Conservation (phyloP, 2,113 vertebrate species). For the Dryoscopus gambensis region DNA sequence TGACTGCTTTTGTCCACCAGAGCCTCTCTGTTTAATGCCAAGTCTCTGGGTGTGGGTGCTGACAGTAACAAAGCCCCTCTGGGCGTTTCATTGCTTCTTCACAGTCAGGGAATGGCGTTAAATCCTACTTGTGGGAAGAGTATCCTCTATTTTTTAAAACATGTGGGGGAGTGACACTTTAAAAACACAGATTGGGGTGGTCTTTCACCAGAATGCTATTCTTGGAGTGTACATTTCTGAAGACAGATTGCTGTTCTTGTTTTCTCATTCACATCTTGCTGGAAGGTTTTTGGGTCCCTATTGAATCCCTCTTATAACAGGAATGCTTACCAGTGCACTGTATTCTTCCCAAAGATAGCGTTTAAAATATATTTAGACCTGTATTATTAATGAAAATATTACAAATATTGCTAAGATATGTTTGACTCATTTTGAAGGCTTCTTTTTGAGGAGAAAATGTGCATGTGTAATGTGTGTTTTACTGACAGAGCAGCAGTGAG, state of each 20-base stretch:
- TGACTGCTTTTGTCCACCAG: neutral
- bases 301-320: neutral
- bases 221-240: neutral
- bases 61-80: neutral
- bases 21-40: neutral
- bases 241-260: constrained; percentile 15
- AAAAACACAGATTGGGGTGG: neutral
- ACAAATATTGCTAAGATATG: neutral
- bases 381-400: neutral
- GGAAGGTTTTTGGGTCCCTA: neutral
- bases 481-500: neutral
- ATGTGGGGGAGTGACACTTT: neutral
- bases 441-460: neutral
- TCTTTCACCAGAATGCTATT: constrained; percentile 21
- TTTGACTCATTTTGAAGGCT: neutral
- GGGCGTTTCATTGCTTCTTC: neutral
- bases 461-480: neutral
- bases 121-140: constrained; percentile 11
- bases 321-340: neutral
- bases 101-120: neutral
- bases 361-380: neutral
- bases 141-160: neutral
- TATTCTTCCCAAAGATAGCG: neutral
- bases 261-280: neutral
- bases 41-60: neutral